Conservation (phyloP, 2,113 vertebrate genomes). For the Anarrhichthys ocellatus region DNA sequence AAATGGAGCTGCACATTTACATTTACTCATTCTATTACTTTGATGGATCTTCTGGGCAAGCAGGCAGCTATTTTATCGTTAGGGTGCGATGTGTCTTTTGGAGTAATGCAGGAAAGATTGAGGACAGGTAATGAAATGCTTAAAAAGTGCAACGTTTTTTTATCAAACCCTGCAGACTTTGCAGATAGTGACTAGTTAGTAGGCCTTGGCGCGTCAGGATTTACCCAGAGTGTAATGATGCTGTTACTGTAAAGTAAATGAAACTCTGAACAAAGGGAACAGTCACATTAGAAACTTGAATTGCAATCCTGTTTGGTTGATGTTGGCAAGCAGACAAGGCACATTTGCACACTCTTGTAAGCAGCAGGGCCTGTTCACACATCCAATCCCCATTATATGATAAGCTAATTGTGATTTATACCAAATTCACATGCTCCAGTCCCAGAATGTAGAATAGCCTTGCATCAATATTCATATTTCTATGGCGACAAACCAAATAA, state of each 20-base stretch:
- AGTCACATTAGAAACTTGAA: conserved; percentile 39
- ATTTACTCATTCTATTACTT: conserved; percentile 79
- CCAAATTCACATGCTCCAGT: conserved; percentile 16
- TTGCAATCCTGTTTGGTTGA: conserved; percentile 13
- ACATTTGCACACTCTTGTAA: conserved; percentile 48
- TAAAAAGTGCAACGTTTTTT: conserved; percentile 46
- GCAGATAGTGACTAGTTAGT: conserved; percentile 26
- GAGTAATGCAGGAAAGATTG: conserved; percentile 61
- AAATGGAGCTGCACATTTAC: conserved; percentile 78
- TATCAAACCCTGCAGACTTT: conserved; percentile 49
- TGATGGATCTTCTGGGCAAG: conserved; percentile 70
- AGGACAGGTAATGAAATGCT: conserved; percentile 61
- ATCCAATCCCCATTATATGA: conserved; percentile 18
- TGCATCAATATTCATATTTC: conserved; percentile 17
- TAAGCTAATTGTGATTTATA: conserved; percentile 25
- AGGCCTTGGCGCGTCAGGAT: background rate
- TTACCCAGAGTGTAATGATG: background rate
- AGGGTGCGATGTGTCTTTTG: conserved; percentile 62
- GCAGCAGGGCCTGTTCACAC: conserved; percentile 38
- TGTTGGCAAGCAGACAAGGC: conserved; percentile 33
- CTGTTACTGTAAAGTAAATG: background rate
- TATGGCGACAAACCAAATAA: conserved; percentile 8
- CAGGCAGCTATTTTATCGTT: conserved; percentile 63
- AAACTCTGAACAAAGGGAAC: conserved; percentile 41
- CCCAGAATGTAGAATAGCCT: conserved; percentile 10